A percentile compares a stretch with the other conserved stretches of the same genome.
Conservation (phyloP, 2,888 invertebrate genomes). For the Neocrepidodera transversa region DNA sequence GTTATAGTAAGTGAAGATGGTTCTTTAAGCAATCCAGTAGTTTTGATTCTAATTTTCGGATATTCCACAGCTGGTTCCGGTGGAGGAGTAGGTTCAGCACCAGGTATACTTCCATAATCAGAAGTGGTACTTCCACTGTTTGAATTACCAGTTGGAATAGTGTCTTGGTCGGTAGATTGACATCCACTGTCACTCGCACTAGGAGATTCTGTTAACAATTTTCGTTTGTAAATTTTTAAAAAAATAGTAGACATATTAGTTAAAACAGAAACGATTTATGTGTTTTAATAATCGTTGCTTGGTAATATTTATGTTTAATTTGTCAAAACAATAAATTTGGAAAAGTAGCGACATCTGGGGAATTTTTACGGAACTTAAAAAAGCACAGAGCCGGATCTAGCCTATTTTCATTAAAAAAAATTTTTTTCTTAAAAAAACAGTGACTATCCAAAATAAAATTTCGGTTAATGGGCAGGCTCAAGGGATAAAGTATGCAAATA, state of each 20-base stretch:
- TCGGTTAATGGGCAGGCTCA: too few species aligned
- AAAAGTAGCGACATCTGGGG: too few species aligned
- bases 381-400: too few species aligned
- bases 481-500: too few species aligned
- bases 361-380: too few species aligned
- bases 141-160: slow-evolving; percentile 26
- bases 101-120: slow-evolving; percentile 52
- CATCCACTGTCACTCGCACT: slow-evolving; percentile 5
- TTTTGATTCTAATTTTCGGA: slow-evolving; percentile 59
- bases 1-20: slow-evolving; percentile 49
- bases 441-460: too few species aligned
- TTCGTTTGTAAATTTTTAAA: neutral
- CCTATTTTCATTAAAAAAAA: too few species aligned
- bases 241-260: neutral
- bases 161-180: slow-evolving; percentile 13
- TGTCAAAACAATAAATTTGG: too few species aligned
- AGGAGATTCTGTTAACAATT: slow-evolving; percentile 22
- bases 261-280: neutral
- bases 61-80: slow-evolving; percentile 54
- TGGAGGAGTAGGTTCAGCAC: slow-evolving; percentile 56
- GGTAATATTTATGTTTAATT: too few species aligned
- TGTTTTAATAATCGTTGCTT: neutral
- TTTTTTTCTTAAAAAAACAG: too few species aligned
- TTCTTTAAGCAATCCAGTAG: slow-evolving; percentile 54
- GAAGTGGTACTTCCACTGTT: slow-evolving; percentile 37